These are phyloP conservation scores for Kryptolebias ocellatus DNA, from an alignment of 2,797 vertebrate genomes.

Conservation along the genomic window DNA sequence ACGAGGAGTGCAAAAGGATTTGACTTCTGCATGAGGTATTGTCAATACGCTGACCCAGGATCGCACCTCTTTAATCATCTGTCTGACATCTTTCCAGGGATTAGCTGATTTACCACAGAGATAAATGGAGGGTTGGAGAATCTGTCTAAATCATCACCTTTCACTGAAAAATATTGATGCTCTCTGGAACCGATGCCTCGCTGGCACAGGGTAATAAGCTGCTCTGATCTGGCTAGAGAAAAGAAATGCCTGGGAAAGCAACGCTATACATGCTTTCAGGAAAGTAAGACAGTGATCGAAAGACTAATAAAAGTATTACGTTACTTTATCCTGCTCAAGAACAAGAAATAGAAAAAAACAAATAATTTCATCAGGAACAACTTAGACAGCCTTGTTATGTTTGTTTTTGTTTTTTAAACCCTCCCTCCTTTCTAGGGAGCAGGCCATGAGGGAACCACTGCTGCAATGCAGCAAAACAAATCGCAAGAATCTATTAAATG, in stretches of 20 bases:
- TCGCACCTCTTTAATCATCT: conserved; percentile 37
- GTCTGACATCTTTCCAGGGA: conserved; percentile 31
- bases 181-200: conserved; percentile 48
- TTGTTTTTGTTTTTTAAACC: conserved; percentile 17
- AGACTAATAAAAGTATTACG: neutral
- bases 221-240: conserved; percentile 48
- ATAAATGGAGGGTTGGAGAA: conserved; percentile 16
- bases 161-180: conserved; percentile 53
- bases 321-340: conserved; percentile 3
- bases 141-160: conserved; percentile 42
- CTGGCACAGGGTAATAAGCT: conserved; percentile 44
- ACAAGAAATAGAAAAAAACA: neutral
- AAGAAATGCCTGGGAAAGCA: conserved; percentile 33
- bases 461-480: conserved; percentile 88
- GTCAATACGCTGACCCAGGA: conserved; percentile 53
- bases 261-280: conserved; percentile 16
- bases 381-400: too few relatives aligned
- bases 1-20: conserved; percentile 27
- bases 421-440: conserved; percentile 58
- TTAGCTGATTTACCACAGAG: conserved; percentile 40
- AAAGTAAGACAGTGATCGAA: conserved; percentile 5
- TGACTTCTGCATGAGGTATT: conserved; percentile 42
- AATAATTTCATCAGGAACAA: neutral
- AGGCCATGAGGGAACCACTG: conserved; percentile 62
- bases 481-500: conserved; percentile 64